A percentile compares a stretch with the other conserved stretches of the same genome.
Evolutionary conservation across 2,113 vertebrate species (phyloP).

Genomic region (Corydoras sp.): DNA sequence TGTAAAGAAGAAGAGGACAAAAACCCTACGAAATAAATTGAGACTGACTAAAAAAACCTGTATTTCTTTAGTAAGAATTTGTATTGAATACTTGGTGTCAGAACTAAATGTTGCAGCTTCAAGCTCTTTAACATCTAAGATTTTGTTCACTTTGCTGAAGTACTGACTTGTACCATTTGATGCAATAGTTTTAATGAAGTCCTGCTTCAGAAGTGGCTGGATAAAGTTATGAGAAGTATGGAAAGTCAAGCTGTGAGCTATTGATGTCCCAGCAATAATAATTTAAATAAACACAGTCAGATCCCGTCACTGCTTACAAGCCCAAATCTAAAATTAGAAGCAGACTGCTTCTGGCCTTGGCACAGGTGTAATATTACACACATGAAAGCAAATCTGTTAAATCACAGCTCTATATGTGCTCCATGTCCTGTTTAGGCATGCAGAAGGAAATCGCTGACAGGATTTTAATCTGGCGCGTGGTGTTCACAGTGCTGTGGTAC

Average conservation of each 20-base stretch:
- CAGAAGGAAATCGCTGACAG: constrained; percentile 29
- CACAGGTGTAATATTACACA: constrained; percentile 51
- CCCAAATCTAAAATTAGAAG: constrained; percentile 64
- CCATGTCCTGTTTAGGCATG: constrained; percentile 17
- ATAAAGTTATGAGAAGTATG: constrained; percentile 56
- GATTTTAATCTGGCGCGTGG: constrained; percentile 13
- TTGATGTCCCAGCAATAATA: constrained; percentile 62
- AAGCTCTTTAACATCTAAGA: too few species aligned
- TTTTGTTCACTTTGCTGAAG: too few species aligned
- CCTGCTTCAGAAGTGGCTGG: constrained; percentile 9
- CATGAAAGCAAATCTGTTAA: constrained; percentile 44
- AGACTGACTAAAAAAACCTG: too few species aligned
- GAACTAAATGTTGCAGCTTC: too few species aligned
- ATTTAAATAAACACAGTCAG: constrained; percentile 55
- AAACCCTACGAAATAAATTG: too few species aligned
- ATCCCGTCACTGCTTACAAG: constrained; percentile 62
- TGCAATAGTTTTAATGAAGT: too few species aligned
- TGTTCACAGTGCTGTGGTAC: constrained; percentile 14
- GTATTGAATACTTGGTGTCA: too few species aligned
- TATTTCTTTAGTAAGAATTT: too few species aligned
- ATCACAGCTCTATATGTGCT: constrained; percentile 21
- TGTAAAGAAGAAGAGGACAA: too few species aligned
- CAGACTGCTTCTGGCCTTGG: constrained; percentile 22
- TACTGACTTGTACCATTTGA: too few species aligned
- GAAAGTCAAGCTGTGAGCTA: constrained; percentile 61